Evolutionary conservation across 1,140 invertebrate species (phyloP), one percentile per base, ranked within the genome.

Genomic region (Parapsyche elsis): DNA sequence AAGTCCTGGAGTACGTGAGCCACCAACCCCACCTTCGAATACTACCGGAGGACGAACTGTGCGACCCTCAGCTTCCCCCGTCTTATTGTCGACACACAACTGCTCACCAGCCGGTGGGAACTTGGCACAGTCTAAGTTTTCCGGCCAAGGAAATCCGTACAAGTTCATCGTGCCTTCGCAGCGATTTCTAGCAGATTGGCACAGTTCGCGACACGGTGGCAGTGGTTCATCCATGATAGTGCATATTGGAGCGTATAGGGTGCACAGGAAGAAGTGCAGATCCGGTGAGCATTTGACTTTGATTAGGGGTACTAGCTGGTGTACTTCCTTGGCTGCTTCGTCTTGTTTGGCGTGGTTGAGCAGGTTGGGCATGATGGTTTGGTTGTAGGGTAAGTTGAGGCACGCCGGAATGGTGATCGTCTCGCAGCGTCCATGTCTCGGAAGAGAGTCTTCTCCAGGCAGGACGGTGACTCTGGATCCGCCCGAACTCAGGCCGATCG

Each of bases 321-420:
- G 95, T 0, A 99, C 93, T 84, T 99, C 97, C 71, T 95, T 88
- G 0, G 95, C 97, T 19, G 98, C 98, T 84, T 99, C 97, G 84
- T 98, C 96, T 88, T 99, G 97, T 84, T 94, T 97, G 73, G 94
- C 92, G 84, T 99, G 98, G 75, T 95, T 94, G 81, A 99, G 89
- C 44, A 98, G 85, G 89, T 99, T 99, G 2, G 97, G 98, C 93
- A 98, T 97, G 78, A 98, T 98, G 0, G 98, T 99, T 87, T 94
- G 91, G 87, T 99, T 99, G 87, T 99, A 99, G 44, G 92, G 92
- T 76, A 99, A 95, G 84, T 98, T 94, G 87, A 94, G 93, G 89
- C 98, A 99, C 84, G 98, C 91, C 10, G 94, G 94, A 79, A 99
- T 96, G 4, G 94, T 97, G 80, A 99, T 98, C 0, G 94, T 94